phyloP scores from a whole-genome alignment of 2,888 invertebrate genomes.

The Dyspetes luteomarginatus region DNA sequence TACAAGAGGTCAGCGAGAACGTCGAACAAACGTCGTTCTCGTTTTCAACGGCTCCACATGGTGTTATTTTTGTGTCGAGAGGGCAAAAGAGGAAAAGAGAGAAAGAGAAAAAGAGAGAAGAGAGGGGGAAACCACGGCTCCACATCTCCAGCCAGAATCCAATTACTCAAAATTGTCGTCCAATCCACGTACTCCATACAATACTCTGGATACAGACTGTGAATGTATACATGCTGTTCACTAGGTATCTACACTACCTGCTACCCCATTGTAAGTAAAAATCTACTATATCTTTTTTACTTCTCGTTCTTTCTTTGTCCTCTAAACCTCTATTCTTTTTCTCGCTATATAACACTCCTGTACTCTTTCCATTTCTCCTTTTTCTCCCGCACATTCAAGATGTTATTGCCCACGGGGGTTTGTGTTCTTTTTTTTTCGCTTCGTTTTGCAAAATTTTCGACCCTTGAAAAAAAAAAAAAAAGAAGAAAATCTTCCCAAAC shows the following conservation, averaged over 20 bases:
- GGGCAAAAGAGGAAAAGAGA: background rate
- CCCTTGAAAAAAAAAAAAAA: slow-evolving; percentile 30
- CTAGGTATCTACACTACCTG: slow-evolving; percentile 24
- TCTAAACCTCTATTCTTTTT: slow-evolving; percentile 47
- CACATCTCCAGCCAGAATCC: slow-evolving; percentile 62
- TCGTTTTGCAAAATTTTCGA: slow-evolving; percentile 32
- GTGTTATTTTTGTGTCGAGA: slow-evolving; percentile 47
- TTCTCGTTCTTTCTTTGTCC: slow-evolving; percentile 31
- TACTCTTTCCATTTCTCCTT: slow-evolving; percentile 1
- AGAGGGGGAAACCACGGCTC: slow-evolving; percentile 21
- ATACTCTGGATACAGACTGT: slow-evolving; percentile 2
- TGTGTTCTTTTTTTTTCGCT: slow-evolving; percentile 17
- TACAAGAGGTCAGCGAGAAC: slow-evolving; percentile 29
- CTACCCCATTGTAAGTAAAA: slow-evolving; percentile 34
- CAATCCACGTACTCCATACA: slow-evolving; percentile 40
- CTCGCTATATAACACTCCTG: background rate
- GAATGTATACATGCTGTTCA: slow-evolving; percentile 28
- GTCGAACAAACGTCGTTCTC: slow-evolving; percentile 36
- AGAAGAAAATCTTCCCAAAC: slow-evolving; percentile 10
- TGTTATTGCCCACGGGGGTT: slow-evolving; percentile 46
- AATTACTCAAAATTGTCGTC: slow-evolving; percentile 68
- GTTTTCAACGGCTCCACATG: slow-evolving; percentile 25
- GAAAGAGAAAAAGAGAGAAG: background rate
- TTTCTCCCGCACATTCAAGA: slow-evolving; percentile 45
- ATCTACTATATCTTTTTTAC: slow-evolving; percentile 34